Evolutionary conservation across 2,888 invertebrate genomes (phyloP).

Genomic region (Lithophane socia): DNA sequence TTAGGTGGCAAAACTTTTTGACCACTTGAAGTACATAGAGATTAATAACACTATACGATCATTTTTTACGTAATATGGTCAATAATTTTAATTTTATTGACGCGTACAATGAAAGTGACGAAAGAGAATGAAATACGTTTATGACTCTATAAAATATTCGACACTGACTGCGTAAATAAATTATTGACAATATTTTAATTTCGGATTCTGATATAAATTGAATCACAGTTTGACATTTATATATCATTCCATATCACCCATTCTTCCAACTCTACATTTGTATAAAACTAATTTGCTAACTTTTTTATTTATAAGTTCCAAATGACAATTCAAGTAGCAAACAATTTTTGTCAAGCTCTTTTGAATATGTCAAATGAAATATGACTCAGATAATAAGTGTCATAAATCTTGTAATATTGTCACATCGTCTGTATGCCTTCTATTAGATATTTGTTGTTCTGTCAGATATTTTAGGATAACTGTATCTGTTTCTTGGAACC

Average conservation of each 20-base stretch:
- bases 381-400: conserved; percentile 58
- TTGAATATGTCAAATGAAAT: conserved; percentile 55
- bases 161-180: conserved; percentile 49
- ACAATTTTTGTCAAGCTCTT: conserved; percentile 49
- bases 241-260: conserved; percentile 15
- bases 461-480: conserved; percentile 72
- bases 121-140: conserved; percentile 57
- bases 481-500: conserved; percentile 81
- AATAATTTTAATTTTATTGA: conserved; percentile 60
- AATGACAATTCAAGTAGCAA: conserved; percentile 59
- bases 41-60: conserved; percentile 41
- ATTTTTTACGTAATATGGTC: conserved; percentile 43
- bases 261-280: conserved; percentile 32
- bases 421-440: conserved; percentile 51
- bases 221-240: conserved; percentile 16
- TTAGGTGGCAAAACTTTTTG: conserved; percentile 56
- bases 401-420: conserved; percentile 66
- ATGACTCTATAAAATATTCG: conserved; percentile 55
- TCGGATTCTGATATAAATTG: conserved; percentile 21
- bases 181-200: conserved; percentile 42
- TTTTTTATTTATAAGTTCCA: conserved; percentile 22
- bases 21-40: conserved; percentile 21
- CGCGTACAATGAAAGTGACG: conserved; percentile 54
- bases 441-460: conserved; percentile 62
- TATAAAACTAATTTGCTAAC: conserved; percentile 34